These are phyloP conservation scores for Hypsibius dujardini DNA, from an alignment of 1,140 invertebrate species.

Conservation along the genomic window DNA sequence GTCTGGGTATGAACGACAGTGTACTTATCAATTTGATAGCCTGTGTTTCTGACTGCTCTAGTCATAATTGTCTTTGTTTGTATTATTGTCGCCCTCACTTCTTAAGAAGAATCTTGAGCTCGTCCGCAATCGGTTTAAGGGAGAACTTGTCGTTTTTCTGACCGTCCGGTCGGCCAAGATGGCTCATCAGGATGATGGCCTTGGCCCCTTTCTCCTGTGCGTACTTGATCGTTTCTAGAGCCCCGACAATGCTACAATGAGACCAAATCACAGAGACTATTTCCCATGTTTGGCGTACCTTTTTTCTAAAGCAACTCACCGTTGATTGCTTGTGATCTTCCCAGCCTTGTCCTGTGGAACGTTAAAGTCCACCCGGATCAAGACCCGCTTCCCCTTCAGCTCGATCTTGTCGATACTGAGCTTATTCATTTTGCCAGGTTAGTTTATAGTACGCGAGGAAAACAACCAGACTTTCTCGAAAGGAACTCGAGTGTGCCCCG, in stretches of 20 bases:
- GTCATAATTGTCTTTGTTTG: neutral
- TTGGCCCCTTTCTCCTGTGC: constrained; percentile 16
- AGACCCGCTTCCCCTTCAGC: constrained; percentile 28
- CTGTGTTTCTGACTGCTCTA: too few species aligned
- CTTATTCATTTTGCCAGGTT: constrained; percentile 32
- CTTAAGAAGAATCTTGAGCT: constrained; percentile 14
- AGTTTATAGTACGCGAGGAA: too few species aligned
- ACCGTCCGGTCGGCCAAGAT: constrained; percentile 19
- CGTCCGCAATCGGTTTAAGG: constrained; percentile 18
- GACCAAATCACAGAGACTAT: neutral
- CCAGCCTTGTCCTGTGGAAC: constrained; percentile 21
- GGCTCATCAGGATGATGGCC: constrained; percentile 17
- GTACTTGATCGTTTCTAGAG: constrained; percentile 19
- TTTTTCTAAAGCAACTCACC: neutral
- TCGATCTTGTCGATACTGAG: constrained; percentile 38
- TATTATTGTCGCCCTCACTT: neutral
- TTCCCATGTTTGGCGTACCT: neutral
- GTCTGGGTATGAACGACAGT: too few species aligned
- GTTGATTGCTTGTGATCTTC: constrained; percentile 20
- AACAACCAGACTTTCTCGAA: too few species aligned
- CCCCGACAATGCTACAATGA: constrained; percentile 9
- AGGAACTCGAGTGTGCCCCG: too few species aligned
- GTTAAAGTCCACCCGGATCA: constrained; percentile 24
- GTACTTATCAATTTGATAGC: too few species aligned
- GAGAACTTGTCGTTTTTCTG: constrained; percentile 18